Conservation (phyloP, 2,888 invertebrate species). For the Amorpha juglandis region DNA sequence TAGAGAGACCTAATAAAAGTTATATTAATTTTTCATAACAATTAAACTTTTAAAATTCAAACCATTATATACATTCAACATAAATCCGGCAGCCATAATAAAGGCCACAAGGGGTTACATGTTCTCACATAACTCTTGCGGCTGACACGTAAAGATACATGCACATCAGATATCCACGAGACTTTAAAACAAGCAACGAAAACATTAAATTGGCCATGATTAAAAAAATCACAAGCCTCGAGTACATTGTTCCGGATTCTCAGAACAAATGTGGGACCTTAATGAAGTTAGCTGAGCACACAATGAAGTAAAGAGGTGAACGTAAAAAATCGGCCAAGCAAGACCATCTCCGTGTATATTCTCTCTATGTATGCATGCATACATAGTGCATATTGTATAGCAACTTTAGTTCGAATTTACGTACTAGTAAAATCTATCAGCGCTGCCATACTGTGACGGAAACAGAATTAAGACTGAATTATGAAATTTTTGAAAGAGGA, state of each 20-base stretch:
- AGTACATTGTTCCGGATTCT: slow-evolving; percentile 70
- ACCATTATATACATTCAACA: background rate
- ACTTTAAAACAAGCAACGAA: slow-evolving; percentile 58
- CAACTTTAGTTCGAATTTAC: too few species aligned
- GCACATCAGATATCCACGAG: slow-evolving; percentile 60
- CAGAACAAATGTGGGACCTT: slow-evolving; percentile 56
- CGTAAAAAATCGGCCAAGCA: slow-evolving; percentile 47
- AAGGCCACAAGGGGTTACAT: slow-evolving; percentile 38
- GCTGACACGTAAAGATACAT: slow-evolving; percentile 54
- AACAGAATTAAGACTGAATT: too few species aligned
- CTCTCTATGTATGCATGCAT: too few species aligned
- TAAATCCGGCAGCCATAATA: background rate
- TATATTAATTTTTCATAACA: too few species aligned
- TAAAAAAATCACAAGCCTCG: slow-evolving; percentile 58
- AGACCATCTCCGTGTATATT: too few species aligned
- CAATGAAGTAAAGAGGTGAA: slow-evolving; percentile 71
- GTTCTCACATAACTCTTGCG: slow-evolving; percentile 74
- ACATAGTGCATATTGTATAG: too few species aligned
- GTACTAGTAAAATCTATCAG: too few species aligned
- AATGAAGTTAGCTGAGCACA: slow-evolving; percentile 71
- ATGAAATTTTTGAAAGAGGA: too few species aligned
- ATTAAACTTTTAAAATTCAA: too few species aligned
- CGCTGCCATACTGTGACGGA: too few species aligned
- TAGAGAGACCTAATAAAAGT: too few species aligned
- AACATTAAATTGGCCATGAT: slow-evolving; percentile 69